Base-by-base conservation (phyloP, 2,888 invertebrate genomes). In the Yponomeuta evonymella region DNA sequence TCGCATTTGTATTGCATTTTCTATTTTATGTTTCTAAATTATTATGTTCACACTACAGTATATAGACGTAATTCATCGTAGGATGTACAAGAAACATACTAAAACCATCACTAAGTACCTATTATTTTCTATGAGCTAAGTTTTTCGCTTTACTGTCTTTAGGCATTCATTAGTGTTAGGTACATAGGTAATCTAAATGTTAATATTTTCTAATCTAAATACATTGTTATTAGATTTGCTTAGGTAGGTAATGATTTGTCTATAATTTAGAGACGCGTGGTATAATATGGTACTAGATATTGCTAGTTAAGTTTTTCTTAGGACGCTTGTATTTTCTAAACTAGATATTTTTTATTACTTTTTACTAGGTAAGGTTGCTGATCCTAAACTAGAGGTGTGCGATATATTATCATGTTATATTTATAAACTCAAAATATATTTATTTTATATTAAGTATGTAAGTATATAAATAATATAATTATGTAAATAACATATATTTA, bases 361-460 rank as follows among this genome's bases (percentile, higher is more conserved):
- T 58, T 15, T 36, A 36, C 9, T 84, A 84, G 76, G 77, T 75
- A 77, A 75, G 78, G 79, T 84, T 84, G 85, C 84, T 78, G 78
- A 74, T 74, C 74, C 83, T 87, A 87, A 78, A 75, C 85, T 88
- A 87, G 86, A 84, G 84, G 88, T 88, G 88, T 87, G 77, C 81
- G 64, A 81, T 79, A 74, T 75, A 76, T 74, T 69, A 29, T 65
- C 12, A 51, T 75, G 75, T 72, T 76, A 76, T 74, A 73, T 78
- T 73, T 71, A 15, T 15, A 58, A 12, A 58, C 15, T 8, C 43
- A 43, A 43, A 43, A 5, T 43, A 5, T 43, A 43, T 43, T 43
- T 43, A 8, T 43, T 36, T 36, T 36, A 36, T 36, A 23, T 23
- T 23, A 23, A 23, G 23, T 23, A 23, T 23, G 23, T 23, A 23